phyloP scores from a whole-genome alignment of 1,140 invertebrate genomes.

The Aricia agestis region DNA sequence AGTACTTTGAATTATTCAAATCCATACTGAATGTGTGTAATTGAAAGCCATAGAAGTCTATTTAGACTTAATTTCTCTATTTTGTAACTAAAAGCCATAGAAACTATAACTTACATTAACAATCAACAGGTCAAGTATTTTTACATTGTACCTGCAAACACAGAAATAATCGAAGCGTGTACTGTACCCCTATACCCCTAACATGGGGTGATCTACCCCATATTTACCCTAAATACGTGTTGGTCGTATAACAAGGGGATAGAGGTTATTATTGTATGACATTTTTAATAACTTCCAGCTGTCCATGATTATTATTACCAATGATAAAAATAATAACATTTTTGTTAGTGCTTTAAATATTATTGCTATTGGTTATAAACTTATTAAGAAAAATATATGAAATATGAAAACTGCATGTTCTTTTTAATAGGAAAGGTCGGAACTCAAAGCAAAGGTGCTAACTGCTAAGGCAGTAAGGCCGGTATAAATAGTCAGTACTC shows the following conservation, averaged over 20 bases:
- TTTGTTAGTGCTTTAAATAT: neutral
- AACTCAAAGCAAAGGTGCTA: no score
- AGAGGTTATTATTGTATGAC: neutral
- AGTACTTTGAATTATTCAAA: no score
- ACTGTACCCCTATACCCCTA: neutral
- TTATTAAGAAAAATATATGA: no score
- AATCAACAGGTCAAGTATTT: conserved; percentile 2
- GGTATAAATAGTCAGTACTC: no score
- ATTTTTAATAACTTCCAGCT: neutral
- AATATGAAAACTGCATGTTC: no score
- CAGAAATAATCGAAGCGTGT: neutral
- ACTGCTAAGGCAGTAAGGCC: no score
- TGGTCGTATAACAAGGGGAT: neutral
- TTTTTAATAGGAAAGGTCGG: no score
- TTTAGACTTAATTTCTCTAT: no score
- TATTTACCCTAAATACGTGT: neutral
- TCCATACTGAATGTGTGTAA: no score
- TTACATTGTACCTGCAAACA: neutral
- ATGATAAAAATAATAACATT: neutral
- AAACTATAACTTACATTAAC: neutral
- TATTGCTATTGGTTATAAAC: neutral
- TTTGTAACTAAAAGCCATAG: no score
- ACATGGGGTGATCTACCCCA: neutral
- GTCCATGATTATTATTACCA: conserved; percentile 4
- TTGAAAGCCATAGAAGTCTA: no score